A percentile compares a stretch with the other conserved stretches of the same genome.
These are phyloP conservation scores for Pheosia gnoma DNA, from an alignment of 2,888 invertebrate species.

Conservation along the genomic window DNA sequence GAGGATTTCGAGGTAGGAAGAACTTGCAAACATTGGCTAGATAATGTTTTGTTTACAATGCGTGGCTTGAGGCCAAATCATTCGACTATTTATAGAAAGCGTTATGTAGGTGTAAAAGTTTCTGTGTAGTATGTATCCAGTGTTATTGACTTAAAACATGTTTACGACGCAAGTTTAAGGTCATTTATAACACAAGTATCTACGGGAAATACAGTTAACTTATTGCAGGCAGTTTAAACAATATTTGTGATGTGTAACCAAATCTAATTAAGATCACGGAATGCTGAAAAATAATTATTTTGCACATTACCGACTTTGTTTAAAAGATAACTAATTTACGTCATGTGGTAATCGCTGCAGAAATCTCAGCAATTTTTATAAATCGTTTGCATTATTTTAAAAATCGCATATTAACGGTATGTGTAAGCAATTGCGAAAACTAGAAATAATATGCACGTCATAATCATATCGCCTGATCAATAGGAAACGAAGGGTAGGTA, in stretches of 20 bases:
- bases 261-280: not conserved
- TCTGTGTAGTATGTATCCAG: conserved; percentile 15
- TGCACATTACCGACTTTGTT: not conserved
- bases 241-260: not conserved
- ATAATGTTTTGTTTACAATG: conserved; percentile 44
- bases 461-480: not conserved
- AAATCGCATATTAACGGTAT: not conserved
- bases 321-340: not conserved
- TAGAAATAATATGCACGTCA: not conserved
- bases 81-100: conserved; percentile 51
- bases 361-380: conserved; percentile 4
- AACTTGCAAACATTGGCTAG: conserved; percentile 26
- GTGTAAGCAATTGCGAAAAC: not conserved
- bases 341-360: conserved; percentile 11
- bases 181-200: conserved; percentile 12
- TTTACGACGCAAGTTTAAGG: conserved; percentile 43
- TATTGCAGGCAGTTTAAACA: not conserved
- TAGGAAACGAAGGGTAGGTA: not conserved
- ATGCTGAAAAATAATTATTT: not conserved
- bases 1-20: conserved; percentile 1
- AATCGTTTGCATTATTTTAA: conserved; percentile 3
- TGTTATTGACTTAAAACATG: conserved; percentile 28
- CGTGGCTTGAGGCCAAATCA: conserved; percentile 61
- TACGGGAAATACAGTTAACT: not conserved
- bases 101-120: conserved; percentile 43